Evolutionary conservation across 2,113 vertebrate genomes (phyloP), one percentile per base, ranked within the genome.

Genomic region (Amazona vittata): DNA sequence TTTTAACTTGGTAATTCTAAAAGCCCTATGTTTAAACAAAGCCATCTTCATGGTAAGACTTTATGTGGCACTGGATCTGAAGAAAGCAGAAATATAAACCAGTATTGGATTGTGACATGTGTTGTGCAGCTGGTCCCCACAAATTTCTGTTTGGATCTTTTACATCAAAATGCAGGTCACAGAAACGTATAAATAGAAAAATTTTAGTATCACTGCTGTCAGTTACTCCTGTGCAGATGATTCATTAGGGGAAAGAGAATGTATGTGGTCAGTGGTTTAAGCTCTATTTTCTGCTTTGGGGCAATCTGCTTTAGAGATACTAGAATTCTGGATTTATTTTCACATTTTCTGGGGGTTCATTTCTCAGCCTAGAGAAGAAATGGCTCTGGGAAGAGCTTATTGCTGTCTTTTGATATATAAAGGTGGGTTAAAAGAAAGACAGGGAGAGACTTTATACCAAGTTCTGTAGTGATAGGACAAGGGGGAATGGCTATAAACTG

Each of bases 91-190:
- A 65, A 18, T 62, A 47, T 24, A 91, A 74, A 73, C 9, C 25
- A 60, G 8, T 0, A 1, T 4, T 1, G 0, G 13, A 47, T 53
- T 60, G 11, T 69, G 63, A 25, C 5, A 4, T 3, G 8, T 31
- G 11, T 20, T 85, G 13, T 0, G 0, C 43, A 79, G 10, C 4
- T n/a, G 3, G 9, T 39, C 21, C 5, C 17, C 1, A 7, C 6
- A 1, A 3, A 62, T 82, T 87, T 68, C 0, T 1, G 6, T 62
- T 47, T 28, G n/a, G 9, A 65, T 25, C 8, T 83, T 64, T 62
- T 41, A 88, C 83, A 83, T 46, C 14, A 92, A 91, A 88, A 65
- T 18, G 9, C 26, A 83, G 7, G 20, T 65, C 52, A 73, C 35
- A 68, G 13, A 79, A 79, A 55, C 4, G 7, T 15, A 21, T 35